Conservation (phyloP, 2,797 vertebrate genomes). For the Characodon lateralis region DNA sequence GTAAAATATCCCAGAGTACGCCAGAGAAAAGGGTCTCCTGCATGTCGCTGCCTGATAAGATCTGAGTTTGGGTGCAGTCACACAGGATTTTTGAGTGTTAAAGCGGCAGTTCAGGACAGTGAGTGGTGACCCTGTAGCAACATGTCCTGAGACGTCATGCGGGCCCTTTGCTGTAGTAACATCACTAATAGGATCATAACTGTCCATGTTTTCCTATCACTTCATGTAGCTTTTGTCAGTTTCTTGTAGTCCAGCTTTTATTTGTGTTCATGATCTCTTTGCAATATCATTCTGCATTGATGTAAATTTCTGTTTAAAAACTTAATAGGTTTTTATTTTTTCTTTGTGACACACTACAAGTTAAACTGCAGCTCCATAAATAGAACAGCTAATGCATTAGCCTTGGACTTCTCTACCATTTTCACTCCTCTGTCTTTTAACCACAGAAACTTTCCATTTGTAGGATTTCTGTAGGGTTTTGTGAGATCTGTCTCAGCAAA, state of each 20-base stretch:
- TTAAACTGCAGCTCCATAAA: background rate
- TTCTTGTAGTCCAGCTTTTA: background rate
- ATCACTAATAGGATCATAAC: slow-evolving; percentile 23
- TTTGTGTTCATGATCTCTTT: background rate
- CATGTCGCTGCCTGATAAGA: slow-evolving; percentile 83
- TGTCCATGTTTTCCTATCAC: background rate
- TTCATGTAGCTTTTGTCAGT: background rate
- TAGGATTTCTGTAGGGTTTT: background rate
- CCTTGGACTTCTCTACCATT: background rate
- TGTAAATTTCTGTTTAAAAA: background rate
- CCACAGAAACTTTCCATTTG: background rate
- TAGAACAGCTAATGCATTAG: background rate
- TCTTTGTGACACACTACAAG: background rate
- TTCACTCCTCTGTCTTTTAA: background rate
- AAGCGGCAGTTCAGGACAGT: slow-evolving; percentile 38
- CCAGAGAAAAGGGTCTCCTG: slow-evolving; percentile 64
- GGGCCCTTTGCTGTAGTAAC: slow-evolving; percentile 38
- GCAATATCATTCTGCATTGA: background rate
- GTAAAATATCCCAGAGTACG: slow-evolving; percentile 83
- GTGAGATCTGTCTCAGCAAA: background rate
- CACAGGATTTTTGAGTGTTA: slow-evolving; percentile 56
- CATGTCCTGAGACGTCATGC: slow-evolving; percentile 59
- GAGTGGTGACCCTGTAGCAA: slow-evolving; percentile 41
- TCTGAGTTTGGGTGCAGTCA: slow-evolving; percentile 72
- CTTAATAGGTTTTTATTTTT: background rate